Conservation (phyloP, 2,113 vertebrate genomes). For the Tetrao urogallus region DNA sequence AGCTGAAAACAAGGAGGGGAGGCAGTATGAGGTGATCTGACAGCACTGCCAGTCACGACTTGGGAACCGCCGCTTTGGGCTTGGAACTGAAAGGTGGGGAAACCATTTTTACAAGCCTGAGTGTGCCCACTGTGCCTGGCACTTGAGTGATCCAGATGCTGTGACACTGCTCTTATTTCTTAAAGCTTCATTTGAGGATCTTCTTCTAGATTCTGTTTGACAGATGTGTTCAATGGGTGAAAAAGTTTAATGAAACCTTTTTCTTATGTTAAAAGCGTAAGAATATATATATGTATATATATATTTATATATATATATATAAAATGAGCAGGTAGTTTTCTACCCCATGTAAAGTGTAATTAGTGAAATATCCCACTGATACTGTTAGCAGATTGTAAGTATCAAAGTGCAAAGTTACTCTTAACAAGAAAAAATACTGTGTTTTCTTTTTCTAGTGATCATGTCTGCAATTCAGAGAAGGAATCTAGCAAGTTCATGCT, state of each 20-base stretch:
- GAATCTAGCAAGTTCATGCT: conserved; percentile 19
- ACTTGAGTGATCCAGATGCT: background rate
- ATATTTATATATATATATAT: too few species aligned
- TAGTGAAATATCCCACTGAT: background rate
- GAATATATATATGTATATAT: background rate
- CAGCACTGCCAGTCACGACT: background rate
- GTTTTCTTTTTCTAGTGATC: conserved; percentile 44
- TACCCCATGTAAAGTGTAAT: background rate
- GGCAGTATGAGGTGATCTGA: conserved; percentile 42
- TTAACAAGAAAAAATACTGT: background rate
- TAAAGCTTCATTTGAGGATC: background rate
- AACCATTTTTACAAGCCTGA: background rate
- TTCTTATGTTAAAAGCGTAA: background rate
- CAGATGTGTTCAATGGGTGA: background rate
- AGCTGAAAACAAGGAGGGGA: conserved; percentile 68
- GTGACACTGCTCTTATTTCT: background rate
- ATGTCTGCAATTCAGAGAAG: conserved; percentile 30
- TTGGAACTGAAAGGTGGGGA: background rate
- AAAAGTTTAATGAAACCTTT: background rate
- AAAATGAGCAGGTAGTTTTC: background rate
- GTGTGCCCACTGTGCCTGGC: background rate
- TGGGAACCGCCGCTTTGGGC: conserved; percentile 7
- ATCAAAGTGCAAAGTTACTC: background rate
- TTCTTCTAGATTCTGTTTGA: background rate
- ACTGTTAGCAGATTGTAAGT: background rate